Conservation (phyloP, 2,888 invertebrate genomes). For the Dendrolimus houi region DNA sequence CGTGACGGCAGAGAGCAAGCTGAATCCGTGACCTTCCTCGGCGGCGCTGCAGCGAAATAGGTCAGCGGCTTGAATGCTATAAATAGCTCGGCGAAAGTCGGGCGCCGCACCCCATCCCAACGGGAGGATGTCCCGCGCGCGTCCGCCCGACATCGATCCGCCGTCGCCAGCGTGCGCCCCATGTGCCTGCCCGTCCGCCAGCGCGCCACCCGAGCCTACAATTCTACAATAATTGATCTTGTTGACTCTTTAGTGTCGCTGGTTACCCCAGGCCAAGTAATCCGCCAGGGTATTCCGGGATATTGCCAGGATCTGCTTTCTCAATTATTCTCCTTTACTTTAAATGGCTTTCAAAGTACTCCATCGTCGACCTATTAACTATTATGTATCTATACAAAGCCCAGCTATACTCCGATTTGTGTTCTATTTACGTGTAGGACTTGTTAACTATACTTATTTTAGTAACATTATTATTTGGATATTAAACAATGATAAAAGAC, state of each 20-base stretch:
- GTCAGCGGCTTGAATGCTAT: slow-evolving; percentile 75
- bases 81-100: slow-evolving; percentile 75
- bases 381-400: too few relatives aligned
- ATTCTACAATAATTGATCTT: slow-evolving; percentile 14
- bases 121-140: slow-evolving; percentile 40
- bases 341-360: too few relatives aligned
- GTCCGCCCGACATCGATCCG: slow-evolving; percentile 37
- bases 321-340: too few relatives aligned
- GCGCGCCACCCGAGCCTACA: slow-evolving; percentile 24
- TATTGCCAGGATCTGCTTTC: too few relatives aligned
- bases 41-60: slow-evolving; percentile 71
- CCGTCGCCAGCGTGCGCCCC: slow-evolving; percentile 21
- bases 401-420: too few relatives aligned
- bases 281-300: too few relatives aligned
- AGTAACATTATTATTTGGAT: too few relatives aligned
- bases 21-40: slow-evolving; percentile 74
- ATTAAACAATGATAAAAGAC: too few relatives aligned
- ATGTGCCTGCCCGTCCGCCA: slow-evolving; percentile 17
- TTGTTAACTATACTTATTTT: too few relatives aligned
- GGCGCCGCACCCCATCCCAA: slow-evolving; percentile 64
- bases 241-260: slow-evolving; percentile 5
- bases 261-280: background rate
- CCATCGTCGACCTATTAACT: too few relatives aligned
- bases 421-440: too few relatives aligned
- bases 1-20: slow-evolving; percentile 62